Evolutionary conservation across 2,888 invertebrate species (phyloP).

Genomic region (Periphyllus acericola): DNA sequence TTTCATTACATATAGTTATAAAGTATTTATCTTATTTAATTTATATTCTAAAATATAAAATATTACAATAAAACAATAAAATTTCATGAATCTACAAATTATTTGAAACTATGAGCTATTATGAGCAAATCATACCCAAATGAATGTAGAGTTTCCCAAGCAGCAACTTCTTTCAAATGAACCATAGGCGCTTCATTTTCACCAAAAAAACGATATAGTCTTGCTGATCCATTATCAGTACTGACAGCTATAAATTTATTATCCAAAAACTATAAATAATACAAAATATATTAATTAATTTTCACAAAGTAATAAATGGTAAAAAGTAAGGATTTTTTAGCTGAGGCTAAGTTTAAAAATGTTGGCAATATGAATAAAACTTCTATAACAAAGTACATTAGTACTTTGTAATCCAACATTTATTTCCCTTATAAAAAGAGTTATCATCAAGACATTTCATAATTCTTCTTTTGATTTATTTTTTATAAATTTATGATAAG

Average conservation of each 20-base stretch:
- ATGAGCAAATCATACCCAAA: slow-evolving; percentile 23
- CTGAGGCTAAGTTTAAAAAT: no score
- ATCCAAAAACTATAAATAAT: slow-evolving; percentile 51
- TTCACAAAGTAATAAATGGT: neutral
- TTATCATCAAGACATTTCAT: no score
- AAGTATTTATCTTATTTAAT: neutral
- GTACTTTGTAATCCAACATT: no score
- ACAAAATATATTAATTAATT: neutral
- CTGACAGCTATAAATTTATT: slow-evolving; percentile 42
- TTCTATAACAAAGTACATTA: no score
- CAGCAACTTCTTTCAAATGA: slow-evolving; percentile 4
- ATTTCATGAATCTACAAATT: neutral
- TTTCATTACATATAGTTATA: neutral
- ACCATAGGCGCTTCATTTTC: slow-evolving; percentile 43
- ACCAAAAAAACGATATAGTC: slow-evolving; percentile 41
- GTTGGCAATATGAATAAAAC: no score
- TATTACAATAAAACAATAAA: neutral
- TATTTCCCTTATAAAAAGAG: no score
- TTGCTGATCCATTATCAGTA: slow-evolving; percentile 38
- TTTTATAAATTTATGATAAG: no score
- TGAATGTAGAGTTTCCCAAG: slow-evolving; percentile 41
- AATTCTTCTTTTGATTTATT: no score
- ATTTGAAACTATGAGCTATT: neutral
- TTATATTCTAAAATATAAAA: neutral
- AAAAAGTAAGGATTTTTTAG: no score